These are phyloP conservation scores for Gasterosteus nipponicus DNA, from an alignment of 2,113 vertebrate genomes.

Conservation along the genomic window DNA sequence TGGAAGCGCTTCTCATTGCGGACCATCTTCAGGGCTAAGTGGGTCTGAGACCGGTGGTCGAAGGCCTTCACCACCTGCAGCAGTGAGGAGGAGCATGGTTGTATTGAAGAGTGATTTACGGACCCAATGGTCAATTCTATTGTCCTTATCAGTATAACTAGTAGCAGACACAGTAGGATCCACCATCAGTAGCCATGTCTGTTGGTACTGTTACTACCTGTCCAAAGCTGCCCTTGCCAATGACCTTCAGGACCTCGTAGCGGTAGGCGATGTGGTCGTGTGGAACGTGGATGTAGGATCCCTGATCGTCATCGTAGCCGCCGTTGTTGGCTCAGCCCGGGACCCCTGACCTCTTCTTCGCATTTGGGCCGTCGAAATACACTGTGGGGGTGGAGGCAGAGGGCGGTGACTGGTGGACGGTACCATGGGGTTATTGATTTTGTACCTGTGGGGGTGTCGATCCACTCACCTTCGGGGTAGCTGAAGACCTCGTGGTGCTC, in stretches of 20 bases:
- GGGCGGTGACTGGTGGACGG: not conserved
- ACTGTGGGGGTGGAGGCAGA: slow-evolving; percentile 61
- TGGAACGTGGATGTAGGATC: slow-evolving; percentile 95
- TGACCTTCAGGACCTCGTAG: slow-evolving; percentile 97
- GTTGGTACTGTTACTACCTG: slow-evolving; percentile 75
- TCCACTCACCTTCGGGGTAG: slow-evolving; percentile 85
- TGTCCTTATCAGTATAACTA: not conserved
- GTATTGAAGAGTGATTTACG: not conserved
- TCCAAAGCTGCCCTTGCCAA: slow-evolving; percentile 98
- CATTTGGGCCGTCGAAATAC: slow-evolving; percentile 92
- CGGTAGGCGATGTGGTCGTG: slow-evolving; percentile 96
- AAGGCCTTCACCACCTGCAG: slow-evolving; percentile 93
- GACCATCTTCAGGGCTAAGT: slow-evolving; percentile 98
- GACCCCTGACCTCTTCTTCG: slow-evolving; percentile 94
- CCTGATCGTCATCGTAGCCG: slow-evolving; percentile 97
- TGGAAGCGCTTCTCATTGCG: slow-evolving; percentile 99
- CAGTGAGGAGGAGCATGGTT: not conserved
- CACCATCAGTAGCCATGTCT: no score
- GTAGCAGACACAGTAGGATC: no score
- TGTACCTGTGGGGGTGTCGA: not conserved
- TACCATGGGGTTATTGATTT: not conserved
- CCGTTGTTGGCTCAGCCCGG: slow-evolving; percentile 93
- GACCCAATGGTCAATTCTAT: not conserved
- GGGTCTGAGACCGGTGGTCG: slow-evolving; percentile 93
- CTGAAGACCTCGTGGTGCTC: slow-evolving; percentile 96